A percentile compares a stretch with the other conserved stretches of the same genome.
Conservation (phyloP, 2,797 vertebrate species). For the Hylomyscus alleni region DNA sequence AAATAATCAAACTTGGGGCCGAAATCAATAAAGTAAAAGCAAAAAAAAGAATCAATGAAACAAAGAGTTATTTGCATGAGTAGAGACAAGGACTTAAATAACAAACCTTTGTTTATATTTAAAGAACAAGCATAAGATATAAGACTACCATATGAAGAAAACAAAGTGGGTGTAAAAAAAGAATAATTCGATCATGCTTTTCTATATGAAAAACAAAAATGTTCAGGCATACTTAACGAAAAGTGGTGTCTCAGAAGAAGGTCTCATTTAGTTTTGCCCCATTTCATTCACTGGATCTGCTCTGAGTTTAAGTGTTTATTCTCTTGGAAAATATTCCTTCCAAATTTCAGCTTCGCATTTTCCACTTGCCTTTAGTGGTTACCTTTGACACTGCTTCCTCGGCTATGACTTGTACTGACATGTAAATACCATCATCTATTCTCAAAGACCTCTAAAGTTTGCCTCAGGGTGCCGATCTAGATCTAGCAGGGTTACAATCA, state of each 20-base stretch:
- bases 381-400: constrained; percentile 1
- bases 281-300: not conserved
- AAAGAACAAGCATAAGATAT: not conserved
- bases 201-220: not conserved
- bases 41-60: not conserved
- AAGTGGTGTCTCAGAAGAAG: not conserved
- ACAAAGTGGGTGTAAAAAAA: not conserved
- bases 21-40: not conserved
- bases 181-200: not conserved
- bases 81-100: not conserved
- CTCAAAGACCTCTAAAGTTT: not conserved
- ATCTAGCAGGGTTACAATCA: not conserved
- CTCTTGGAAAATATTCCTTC: constrained; percentile 21
- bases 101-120: not conserved
- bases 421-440: not conserved
- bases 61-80: not conserved
- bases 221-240: not conserved
- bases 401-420: not conserved
- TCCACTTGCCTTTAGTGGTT: constrained; percentile 19
- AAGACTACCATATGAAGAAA: not conserved
- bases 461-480: not conserved
- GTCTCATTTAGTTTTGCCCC: not conserved
- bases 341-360: constrained; percentile 3
- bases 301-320: not conserved
- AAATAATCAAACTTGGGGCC: not conserved